Conservation (phyloP, 2,797 vertebrate genomes). For the Eulemur coronatus region DNA sequence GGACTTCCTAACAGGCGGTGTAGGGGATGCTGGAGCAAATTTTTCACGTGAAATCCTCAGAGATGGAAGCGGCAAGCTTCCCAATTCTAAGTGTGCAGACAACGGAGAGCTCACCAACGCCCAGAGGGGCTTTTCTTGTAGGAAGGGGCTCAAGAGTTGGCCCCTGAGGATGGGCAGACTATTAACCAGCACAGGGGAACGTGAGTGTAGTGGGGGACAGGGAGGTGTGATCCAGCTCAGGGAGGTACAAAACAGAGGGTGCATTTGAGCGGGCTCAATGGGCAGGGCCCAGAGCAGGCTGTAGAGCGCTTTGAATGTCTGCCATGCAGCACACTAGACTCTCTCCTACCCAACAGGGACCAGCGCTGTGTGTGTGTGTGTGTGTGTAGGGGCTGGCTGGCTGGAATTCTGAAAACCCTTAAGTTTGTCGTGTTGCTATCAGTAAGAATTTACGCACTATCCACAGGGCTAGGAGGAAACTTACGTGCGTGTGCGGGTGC, state of each 20-base stretch:
- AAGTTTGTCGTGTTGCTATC: not conserved
- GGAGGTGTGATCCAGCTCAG: not conserved
- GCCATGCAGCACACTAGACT: not conserved
- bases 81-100: accelerated
- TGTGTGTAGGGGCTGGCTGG: accelerated
- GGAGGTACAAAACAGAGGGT: not conserved
- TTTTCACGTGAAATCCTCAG: not conserved
- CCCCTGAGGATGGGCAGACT: not conserved
- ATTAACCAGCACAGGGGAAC: accelerated
- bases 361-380: accelerated
- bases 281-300: not conserved
- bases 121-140: not conserved
- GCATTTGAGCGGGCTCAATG: accelerated
- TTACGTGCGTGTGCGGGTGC: no score
- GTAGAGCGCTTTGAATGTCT: not conserved
- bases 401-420: not conserved
- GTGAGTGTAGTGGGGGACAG: accelerated
- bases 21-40: not conserved
- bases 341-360: accelerated
- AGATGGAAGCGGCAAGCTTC: not conserved
- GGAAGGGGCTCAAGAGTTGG: not conserved
- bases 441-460: not conserved
- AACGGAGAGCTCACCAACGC: not conserved
- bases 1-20: not conserved
- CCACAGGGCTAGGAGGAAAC: not conserved